Evolutionary conservation across 2,797 vertebrate genomes (phyloP).

Genomic region (Enteromius mattozi): DNA sequence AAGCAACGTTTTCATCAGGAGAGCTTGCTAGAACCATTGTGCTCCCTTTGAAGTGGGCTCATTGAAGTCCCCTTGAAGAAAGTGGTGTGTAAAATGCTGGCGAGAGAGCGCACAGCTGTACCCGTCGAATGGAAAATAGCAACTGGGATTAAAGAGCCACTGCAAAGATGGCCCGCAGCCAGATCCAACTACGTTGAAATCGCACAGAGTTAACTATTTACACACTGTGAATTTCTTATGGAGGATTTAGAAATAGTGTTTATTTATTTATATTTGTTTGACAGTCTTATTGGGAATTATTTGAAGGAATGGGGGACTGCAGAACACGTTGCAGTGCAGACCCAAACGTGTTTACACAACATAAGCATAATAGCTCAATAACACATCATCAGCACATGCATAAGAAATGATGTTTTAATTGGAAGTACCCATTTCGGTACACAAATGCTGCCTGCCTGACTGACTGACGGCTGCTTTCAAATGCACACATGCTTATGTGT

Average conservation of each 20-base stretch:
- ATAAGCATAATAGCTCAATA: background rate
- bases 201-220: slow-evolving; percentile 62
- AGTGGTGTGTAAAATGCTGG: slow-evolving; percentile 71
- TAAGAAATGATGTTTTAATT: background rate
- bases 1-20: slow-evolving; percentile 68
- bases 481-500: background rate
- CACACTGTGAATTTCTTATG: slow-evolving; percentile 50
- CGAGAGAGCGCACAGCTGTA: slow-evolving; percentile 75
- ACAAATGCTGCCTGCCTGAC: background rate
- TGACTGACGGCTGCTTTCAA: background rate
- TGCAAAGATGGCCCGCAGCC: slow-evolving; percentile 66
- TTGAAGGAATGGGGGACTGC: background rate
- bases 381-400: background rate
- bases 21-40: slow-evolving; percentile 60
- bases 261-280: background rate
- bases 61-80: slow-evolving; percentile 71
- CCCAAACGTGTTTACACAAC: background rate
- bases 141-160: slow-evolving; percentile 63
- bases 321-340: background rate
- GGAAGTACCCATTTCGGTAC: background rate
- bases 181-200: slow-evolving; percentile 58
- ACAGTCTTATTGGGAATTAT: background rate
- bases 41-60: slow-evolving; percentile 69
- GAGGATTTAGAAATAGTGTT: slow-evolving; percentile 47
- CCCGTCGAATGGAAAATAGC: slow-evolving; percentile 61